These are phyloP conservation scores for Spodoptera litura DNA, from an alignment of 1,140 invertebrate genomes.

Conservation along the genomic window DNA sequence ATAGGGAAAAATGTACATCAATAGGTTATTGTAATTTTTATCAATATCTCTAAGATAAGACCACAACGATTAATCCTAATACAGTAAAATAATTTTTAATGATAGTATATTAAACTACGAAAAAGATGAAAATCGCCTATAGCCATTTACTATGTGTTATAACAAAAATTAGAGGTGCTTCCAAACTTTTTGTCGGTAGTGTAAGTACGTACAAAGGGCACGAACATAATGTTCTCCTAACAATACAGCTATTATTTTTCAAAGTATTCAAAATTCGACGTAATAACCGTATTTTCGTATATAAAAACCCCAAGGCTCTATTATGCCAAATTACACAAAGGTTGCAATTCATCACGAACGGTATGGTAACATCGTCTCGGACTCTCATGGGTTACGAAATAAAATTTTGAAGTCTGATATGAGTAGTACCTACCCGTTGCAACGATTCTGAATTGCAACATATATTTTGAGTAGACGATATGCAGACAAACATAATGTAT, in stretches of 20 bases:
- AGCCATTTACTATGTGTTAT: no score
- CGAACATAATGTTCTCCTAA: constrained; percentile 12
- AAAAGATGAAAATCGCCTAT: no score
- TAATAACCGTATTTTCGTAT: constrained; percentile 33
- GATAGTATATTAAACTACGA: no score
- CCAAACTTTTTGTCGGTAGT: no score
- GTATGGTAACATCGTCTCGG: constrained; percentile 2
- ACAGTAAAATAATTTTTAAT: no score
- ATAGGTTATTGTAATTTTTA: no score
- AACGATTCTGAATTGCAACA: neutral
- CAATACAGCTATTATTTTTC: constrained; percentile 28
- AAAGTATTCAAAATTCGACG: constrained; percentile 18
- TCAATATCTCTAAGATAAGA: no score
- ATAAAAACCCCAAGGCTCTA: constrained; percentile 36
- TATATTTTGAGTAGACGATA: constrained; percentile 12
- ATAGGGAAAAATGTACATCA: no score
- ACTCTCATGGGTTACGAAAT: neutral
- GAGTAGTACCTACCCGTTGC: neutral
- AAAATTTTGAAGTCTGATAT: constrained; percentile 2
- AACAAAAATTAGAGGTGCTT: no score
- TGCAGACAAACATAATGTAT: neutral
- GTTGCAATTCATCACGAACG: constrained; percentile 31
- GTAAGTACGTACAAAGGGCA: constrained; percentile 22
- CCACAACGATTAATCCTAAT: no score
- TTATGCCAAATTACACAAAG: constrained; percentile 41